A percentile compares a stretch with the other conserved stretches of the same genome.
These are phyloP conservation scores for Cyprinodon variegatus DNA, from an alignment of 2,113 vertebrate genomes.

Conservation along the genomic window DNA sequence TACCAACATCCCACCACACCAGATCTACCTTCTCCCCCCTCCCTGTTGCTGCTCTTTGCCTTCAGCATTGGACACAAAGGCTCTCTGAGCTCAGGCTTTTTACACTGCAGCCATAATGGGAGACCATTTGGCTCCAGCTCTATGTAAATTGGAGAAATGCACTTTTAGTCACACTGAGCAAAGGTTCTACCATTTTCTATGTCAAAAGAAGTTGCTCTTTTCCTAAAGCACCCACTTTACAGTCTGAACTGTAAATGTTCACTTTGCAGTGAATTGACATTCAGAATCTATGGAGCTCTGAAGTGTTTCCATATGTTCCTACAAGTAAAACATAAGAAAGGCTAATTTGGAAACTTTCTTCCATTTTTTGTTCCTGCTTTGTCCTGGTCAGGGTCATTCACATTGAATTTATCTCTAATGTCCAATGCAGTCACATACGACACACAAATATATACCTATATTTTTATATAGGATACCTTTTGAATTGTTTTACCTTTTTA, in stretches of 20 bases:
- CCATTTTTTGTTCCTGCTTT: no score
- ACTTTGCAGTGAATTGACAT: slow-evolving; percentile 1
- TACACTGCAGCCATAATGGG: slow-evolving; percentile 45
- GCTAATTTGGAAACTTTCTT: not conserved
- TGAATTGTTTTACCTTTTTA: no score
- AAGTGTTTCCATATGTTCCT: slow-evolving; percentile 1
- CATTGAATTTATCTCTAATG: no score
- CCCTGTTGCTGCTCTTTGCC: slow-evolving; percentile 34
- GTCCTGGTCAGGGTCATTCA: no score
- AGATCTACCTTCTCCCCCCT: not conserved
- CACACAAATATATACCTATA: no score
- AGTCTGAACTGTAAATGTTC: slow-evolving; percentile 6
- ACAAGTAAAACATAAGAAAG: slow-evolving; percentile 1
- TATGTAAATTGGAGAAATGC: not conserved
- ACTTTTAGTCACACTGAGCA: slow-evolving; percentile 39
- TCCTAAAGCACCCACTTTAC: slow-evolving; percentile 1
- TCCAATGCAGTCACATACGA: no score
- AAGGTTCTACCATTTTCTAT: slow-evolving; percentile 11
- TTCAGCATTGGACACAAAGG: slow-evolving; percentile 43
- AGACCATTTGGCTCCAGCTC: slow-evolving; percentile 39
- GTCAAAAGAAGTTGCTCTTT: slow-evolving; percentile 23
- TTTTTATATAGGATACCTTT: no score
- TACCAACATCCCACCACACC: slow-evolving; percentile 13
- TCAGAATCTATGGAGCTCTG: not conserved
- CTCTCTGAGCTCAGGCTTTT: slow-evolving; percentile 42